Evolutionary conservation across 2,113 vertebrate genomes (phyloP).

Genomic region (Perca flavescens): DNA sequence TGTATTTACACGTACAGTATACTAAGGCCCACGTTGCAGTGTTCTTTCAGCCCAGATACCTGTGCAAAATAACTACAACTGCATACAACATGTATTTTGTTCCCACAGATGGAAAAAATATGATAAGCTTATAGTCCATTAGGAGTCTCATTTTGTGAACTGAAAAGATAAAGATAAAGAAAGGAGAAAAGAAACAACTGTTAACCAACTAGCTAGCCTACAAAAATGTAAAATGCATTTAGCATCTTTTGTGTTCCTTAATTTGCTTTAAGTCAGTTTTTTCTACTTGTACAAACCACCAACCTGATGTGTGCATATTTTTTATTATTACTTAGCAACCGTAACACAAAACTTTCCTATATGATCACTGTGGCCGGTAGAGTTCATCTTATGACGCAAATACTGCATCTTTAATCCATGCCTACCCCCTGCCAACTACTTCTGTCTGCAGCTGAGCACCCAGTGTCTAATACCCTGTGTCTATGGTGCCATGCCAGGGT

Average conservation of each 20-base stretch:
- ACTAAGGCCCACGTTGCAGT: not conserved
- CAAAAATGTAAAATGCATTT: not conserved
- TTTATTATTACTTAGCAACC: conserved; percentile 14
- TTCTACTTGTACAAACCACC: not conserved
- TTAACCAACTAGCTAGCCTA: not conserved
- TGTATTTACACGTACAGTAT: too few species aligned
- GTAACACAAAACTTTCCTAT: conserved; percentile 52
- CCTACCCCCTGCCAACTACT: conserved; percentile 36
- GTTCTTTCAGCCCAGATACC: not conserved
- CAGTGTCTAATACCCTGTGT: conserved; percentile 34
- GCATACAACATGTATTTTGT: not conserved
- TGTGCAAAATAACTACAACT: not conserved
- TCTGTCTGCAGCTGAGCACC: conserved; percentile 34
- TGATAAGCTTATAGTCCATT: not conserved
- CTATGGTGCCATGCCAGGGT: conserved; percentile 30
- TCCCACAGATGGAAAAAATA: not conserved
- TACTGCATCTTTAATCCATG: conserved; percentile 59
- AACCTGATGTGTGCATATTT: not conserved
- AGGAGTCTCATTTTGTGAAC: not conserved
- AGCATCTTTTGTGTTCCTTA: not conserved
- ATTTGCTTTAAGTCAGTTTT: conserved; percentile 16
- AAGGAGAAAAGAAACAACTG: not conserved
- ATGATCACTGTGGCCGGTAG: conserved; percentile 30
- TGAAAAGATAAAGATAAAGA: not conserved
- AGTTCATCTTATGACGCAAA: conserved; percentile 58